Percentiles rank a stretch among this genome's conserved stretches.
phyloP scores from a whole-genome alignment of 2,113 vertebrate genomes.

The Ia io region DNA sequence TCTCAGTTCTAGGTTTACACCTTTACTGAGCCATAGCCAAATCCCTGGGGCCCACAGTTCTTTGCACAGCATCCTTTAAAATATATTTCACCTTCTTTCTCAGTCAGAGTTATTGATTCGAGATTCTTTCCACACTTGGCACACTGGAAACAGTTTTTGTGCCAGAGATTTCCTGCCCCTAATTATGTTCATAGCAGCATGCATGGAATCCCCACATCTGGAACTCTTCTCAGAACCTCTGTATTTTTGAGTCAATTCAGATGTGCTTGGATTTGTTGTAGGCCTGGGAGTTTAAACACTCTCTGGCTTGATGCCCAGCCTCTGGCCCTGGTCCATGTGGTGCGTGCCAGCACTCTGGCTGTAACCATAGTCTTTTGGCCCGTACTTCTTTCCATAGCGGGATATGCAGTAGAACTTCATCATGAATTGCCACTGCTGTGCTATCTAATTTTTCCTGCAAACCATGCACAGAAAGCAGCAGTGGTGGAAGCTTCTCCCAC shows the following conservation, averaged over 20 bases:
- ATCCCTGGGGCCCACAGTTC: neutral
- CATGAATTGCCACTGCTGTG: conserved; percentile 89
- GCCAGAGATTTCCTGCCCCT: neutral
- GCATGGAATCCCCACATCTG: conserved; percentile 89
- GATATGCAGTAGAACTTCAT: conserved; percentile 92
- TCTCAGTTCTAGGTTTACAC: neutral
- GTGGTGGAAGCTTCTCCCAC: neutral
- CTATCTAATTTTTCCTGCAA: conserved; percentile 92
- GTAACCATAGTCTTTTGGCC: conserved; percentile 91
- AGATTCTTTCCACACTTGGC: neutral
- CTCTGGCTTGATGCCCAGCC: conserved; percentile 90
- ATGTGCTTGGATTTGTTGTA: conserved; percentile 84
- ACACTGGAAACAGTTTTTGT: neutral
- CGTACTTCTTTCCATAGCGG: conserved; percentile 93
- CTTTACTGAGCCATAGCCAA: neutral
- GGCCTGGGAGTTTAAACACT: conserved; percentile 57
- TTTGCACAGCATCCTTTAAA: neutral
- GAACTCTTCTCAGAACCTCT: conserved; percentile 90
- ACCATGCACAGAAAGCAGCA: conserved; percentile 76
- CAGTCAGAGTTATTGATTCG: neutral
- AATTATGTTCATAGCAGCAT: conserved; percentile 79
- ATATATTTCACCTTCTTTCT: neutral
- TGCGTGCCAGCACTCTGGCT: conserved; percentile 86
- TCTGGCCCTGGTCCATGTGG: conserved; percentile 90
- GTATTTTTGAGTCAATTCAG: conserved; percentile 93